These are phyloP conservation scores for Temnothorax rugatulus DNA, from an alignment of 2,888 invertebrate species.

Conservation along the genomic window DNA sequence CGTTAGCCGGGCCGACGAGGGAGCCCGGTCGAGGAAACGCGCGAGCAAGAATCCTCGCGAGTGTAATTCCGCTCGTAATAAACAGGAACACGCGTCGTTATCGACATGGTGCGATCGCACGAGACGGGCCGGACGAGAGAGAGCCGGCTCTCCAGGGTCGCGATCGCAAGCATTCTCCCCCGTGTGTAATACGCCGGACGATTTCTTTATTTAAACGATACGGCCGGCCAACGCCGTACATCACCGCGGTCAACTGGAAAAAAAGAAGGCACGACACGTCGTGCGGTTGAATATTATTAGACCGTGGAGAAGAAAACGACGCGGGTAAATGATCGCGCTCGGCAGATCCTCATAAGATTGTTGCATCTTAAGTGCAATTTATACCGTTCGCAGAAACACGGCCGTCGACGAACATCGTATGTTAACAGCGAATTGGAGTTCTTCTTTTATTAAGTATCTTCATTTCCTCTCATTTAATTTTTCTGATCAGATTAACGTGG, in stretches of 20 bases:
- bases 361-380: constrained; percentile 43
- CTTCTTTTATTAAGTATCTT: constrained; percentile 10
- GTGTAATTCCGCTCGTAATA: constrained; percentile 60
- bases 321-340: constrained; percentile 44
- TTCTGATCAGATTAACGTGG: constrained; percentile 11
- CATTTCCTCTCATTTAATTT: constrained; percentile 23
- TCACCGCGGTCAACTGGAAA: constrained; percentile 49
- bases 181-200: constrained; percentile 48
- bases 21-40: constrained; percentile 29
- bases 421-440: neutral
- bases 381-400: constrained; percentile 26
- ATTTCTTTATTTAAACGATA: constrained; percentile 55
- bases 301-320: constrained; percentile 50
- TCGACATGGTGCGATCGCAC: constrained; percentile 55
- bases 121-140: constrained; percentile 35
- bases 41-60: constrained; percentile 42
- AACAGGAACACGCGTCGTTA: constrained; percentile 53
- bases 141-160: constrained; percentile 32
- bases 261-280: constrained; percentile 45
- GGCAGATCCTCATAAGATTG: constrained; percentile 42
- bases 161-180: constrained; percentile 40
- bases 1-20: constrained; percentile 20
- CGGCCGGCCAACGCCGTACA: constrained; percentile 46
- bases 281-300: constrained; percentile 51
- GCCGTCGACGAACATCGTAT: neutral